phyloP scores from a whole-genome alignment of 37 sponge, comb jelly and placozoan species.

The Ephydatia muelleri region DNA sequence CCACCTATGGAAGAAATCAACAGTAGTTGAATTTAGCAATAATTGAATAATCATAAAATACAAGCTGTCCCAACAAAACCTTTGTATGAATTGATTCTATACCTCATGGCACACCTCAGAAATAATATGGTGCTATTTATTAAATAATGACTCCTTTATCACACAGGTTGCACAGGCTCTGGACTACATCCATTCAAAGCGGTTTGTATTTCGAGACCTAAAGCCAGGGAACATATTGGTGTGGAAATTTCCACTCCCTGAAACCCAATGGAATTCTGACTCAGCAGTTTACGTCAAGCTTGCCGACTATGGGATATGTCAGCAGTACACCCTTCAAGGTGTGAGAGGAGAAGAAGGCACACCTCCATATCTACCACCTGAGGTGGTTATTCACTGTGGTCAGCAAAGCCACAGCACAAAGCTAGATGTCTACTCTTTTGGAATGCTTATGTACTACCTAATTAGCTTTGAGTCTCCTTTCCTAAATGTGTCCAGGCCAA shows the following conservation, averaged over 20 bases:
- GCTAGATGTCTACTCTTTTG: conserved; percentile 83
- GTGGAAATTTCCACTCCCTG: conserved; percentile 77
- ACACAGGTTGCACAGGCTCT: conserved; percentile 74
- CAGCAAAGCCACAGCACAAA: conserved; percentile 60
- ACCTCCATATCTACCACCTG: conserved; percentile 77
- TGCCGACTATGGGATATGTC: conserved; percentile 90
- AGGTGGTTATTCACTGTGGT: conserved; percentile 59
- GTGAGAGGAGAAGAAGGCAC: conserved; percentile 71
- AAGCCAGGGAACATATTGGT: conserved; percentile 82
- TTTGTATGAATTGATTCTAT: too few relatives aligned
- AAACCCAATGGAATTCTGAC: conserved; percentile 35
- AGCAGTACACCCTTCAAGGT: conserved; percentile 67
- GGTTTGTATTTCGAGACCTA: conserved; percentile 86
- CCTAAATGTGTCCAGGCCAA: conserved; percentile 25
- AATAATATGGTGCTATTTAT: too few relatives aligned
- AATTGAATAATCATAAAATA: too few relatives aligned
- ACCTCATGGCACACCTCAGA: background rate
- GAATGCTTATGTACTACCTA: conserved; percentile 74
- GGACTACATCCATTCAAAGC: conserved; percentile 68
- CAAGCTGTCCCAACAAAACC: too few relatives aligned
- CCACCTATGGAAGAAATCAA: too few relatives aligned
- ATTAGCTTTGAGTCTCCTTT: conserved; percentile 59
- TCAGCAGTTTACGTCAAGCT: conserved; percentile 58
- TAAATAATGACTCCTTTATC: background rate
- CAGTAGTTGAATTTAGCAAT: too few relatives aligned